Percentiles rank a stretch among this genome's conserved stretches.
Conservation (phyloP, 30 jellyfish, hydroid and myxozoan species). For the Turritopsis dohrnii region DNA sequence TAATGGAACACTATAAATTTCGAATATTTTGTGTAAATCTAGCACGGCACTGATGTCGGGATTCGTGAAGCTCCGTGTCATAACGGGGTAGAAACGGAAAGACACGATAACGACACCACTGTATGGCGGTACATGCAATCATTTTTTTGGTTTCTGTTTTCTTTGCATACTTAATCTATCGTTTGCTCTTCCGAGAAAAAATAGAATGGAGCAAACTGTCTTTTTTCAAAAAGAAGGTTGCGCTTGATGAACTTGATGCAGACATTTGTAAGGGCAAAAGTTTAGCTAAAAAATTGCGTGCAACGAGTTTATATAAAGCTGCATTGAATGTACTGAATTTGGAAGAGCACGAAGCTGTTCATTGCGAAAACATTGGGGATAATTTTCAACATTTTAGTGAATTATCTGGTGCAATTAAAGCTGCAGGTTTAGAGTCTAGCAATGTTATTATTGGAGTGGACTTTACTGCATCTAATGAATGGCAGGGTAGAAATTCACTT, state of each 20-base stretch:
- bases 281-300: neutral
- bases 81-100: neutral
- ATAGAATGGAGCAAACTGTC: slow-evolving; percentile 6
- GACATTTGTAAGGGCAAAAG: neutral
- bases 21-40: neutral
- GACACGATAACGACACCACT: neutral
- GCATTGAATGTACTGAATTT: slow-evolving; percentile 5
- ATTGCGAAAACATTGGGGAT: slow-evolving; percentile 63
- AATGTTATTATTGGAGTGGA: slow-evolving; percentile 67
- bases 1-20: no score
- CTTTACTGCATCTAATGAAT: slow-evolving; percentile 83
- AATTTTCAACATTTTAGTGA: slow-evolving; percentile 36
- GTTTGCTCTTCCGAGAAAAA: slow-evolving; percentile 11
- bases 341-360: slow-evolving; percentile 26
- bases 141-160: neutral
- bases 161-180: neutral
- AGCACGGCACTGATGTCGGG: neutral
- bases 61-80: neutral
- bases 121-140: slow-evolving; percentile 2
- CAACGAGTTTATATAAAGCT: slow-evolving; percentile 12
- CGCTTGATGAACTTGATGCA: neutral
- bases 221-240: neutral
- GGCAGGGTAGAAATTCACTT: slow-evolving; percentile 92
- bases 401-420: slow-evolving; percentile 55
- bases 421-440: slow-evolving; percentile 73